phyloP scores from a whole-genome alignment of 2,888 invertebrate species.

The Clostera curtula region DNA sequence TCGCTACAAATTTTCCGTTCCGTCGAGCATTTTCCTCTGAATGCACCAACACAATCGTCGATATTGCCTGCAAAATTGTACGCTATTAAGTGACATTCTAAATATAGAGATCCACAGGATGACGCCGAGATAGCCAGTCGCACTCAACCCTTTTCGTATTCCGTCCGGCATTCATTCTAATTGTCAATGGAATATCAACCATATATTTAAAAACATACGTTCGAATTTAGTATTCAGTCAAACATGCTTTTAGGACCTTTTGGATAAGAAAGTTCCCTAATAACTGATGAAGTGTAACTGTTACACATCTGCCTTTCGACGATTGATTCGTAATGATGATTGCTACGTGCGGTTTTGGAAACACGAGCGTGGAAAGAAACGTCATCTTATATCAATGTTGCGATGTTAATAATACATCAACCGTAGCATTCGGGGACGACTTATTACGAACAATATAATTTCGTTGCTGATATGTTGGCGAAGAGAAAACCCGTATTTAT shows the following conservation, averaged over 20 bases:
- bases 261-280: conserved; percentile 20
- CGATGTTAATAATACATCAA: conserved; percentile 54
- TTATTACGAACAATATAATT: conserved; percentile 54
- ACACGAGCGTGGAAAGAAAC: conserved; percentile 46
- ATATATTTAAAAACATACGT: conserved; percentile 14
- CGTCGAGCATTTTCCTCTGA: conserved; percentile 69
- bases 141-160: conserved; percentile 45
- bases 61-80: conserved; percentile 67
- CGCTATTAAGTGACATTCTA: conserved; percentile 70
- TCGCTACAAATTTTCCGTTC: conserved; percentile 68
- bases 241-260: conserved; percentile 18
- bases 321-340: conserved; percentile 30
- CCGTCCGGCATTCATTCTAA: conserved; percentile 22
- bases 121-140: conserved; percentile 46
- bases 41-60: conserved; percentile 66
- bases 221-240: conserved; percentile 10
- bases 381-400: conserved; percentile 45
- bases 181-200: conserved; percentile 17
- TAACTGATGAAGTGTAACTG: conserved; percentile 56
- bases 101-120: conserved; percentile 60
- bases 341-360: conserved; percentile 52
- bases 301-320: conserved; percentile 60
- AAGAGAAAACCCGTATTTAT: conserved; percentile 28
- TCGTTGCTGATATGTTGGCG: conserved; percentile 30
- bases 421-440: conserved; percentile 43